Evolutionary conservation across 2,888 invertebrate species (phyloP).

Genomic region (Euspilapteryx auroguttella): DNA sequence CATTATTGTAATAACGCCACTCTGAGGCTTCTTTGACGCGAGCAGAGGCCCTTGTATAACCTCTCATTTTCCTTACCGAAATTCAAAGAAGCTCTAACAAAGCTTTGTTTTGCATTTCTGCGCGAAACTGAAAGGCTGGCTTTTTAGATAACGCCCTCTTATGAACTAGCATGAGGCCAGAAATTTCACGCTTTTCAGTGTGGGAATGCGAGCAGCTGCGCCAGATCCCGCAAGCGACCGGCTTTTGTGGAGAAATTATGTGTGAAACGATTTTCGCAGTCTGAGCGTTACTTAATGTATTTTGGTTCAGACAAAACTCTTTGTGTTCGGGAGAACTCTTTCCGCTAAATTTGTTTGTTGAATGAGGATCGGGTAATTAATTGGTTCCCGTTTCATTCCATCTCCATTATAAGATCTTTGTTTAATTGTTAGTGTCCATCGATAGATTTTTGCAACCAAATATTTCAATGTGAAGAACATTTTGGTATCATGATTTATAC

Average conservation of each 20-base stretch:
- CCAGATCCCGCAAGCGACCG: conserved; percentile 9
- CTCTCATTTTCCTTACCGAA: conserved; percentile 57
- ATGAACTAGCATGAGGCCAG: conserved; percentile 45
- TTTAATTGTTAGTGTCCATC: too few species aligned
- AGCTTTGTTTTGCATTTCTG: conserved; percentile 57
- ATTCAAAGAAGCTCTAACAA: conserved; percentile 56
- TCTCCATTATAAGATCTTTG: too few species aligned
- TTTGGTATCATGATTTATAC: too few species aligned
- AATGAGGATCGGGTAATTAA: too few species aligned
- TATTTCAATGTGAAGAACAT: too few species aligned
- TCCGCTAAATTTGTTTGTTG: too few species aligned
- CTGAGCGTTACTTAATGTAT: not conserved
- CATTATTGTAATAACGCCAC: conserved; percentile 55
- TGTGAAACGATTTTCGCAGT: conserved; percentile 17
- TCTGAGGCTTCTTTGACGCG: conserved; percentile 44
- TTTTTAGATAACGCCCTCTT: conserved; percentile 56
- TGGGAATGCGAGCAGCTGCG: conserved; percentile 41
- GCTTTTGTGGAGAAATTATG: conserved; percentile 23
- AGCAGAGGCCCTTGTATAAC: conserved; percentile 39
- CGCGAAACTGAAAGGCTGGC: conserved; percentile 50
- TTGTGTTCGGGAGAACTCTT: too few species aligned
- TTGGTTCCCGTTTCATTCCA: too few species aligned
- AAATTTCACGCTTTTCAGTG: conserved; percentile 38
- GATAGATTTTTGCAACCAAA: too few species aligned
- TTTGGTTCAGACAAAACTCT: too few species aligned